Conservation (phyloP, 2,888 invertebrate species). For the Drosophila leonis region DNA sequence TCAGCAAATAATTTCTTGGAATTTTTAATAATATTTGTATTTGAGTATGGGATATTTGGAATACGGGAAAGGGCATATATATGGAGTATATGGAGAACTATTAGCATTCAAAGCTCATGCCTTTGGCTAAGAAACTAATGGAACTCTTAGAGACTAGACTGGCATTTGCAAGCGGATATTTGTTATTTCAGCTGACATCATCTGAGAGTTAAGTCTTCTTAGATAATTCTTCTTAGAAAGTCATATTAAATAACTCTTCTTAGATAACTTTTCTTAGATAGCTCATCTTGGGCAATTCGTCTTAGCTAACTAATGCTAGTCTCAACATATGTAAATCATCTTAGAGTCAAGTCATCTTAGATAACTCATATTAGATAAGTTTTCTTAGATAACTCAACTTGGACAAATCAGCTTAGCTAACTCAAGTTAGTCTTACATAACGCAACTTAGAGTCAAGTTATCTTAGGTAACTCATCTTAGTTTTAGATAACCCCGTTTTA, state of each 20-base stretch:
- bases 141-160: not conserved
- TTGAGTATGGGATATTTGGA: not conserved
- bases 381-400: not conserved
- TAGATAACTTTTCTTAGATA: too few species aligned
- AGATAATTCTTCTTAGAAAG: not conserved
- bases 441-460: too few species aligned
- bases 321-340: not conserved
- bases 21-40: constrained; percentile 3
- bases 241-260: not conserved
- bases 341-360: not conserved
- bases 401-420: too few species aligned
- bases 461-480: too few species aligned
- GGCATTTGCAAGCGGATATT: not conserved
- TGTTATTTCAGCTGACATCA: not conserved
- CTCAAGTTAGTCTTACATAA: too few species aligned
- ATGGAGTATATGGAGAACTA: not conserved
- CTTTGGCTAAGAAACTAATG: not conserved
- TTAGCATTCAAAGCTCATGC: not conserved
- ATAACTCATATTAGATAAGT: not conserved
- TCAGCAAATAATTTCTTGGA: not conserved
- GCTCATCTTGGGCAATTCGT: not conserved
- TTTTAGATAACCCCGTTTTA: too few species aligned
- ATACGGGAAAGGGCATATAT: not conserved
- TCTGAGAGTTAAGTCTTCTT: not conserved
- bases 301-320: too few species aligned